A percentile compares a stretch with the other conserved stretches of the same genome.
phyloP scores from a whole-genome alignment of 2,888 invertebrate species.

The Oeneis ivallda region DNA sequence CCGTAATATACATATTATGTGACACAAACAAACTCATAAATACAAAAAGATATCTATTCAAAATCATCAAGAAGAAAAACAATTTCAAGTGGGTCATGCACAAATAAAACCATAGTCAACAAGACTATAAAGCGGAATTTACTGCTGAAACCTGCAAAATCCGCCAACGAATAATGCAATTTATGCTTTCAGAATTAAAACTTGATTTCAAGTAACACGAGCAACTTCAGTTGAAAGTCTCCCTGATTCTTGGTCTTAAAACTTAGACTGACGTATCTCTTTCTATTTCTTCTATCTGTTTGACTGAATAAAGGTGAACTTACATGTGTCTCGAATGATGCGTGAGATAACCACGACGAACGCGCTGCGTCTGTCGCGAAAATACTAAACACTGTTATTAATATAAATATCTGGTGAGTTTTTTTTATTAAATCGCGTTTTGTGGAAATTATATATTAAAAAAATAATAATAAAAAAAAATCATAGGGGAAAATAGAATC shows the following conservation, averaged over 20 bases:
- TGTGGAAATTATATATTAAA: no score
- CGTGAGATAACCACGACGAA: neutral
- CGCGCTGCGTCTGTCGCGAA: no score
- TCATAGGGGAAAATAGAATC: no score
- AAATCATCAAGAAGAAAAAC: slow-evolving; percentile 16
- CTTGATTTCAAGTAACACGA: slow-evolving; percentile 17
- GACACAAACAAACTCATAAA: neutral
- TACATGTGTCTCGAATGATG: no score
- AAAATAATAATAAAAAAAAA: no score
- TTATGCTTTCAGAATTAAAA: slow-evolving; percentile 20
- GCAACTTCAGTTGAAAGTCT: neutral
- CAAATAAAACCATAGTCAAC: slow-evolving; percentile 31
- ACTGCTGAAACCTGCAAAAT: slow-evolving; percentile 19
- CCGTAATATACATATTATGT: neutral
- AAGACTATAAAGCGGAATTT: slow-evolving; percentile 33
- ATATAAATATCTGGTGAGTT: no score
- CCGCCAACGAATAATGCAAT: slow-evolving; percentile 21
- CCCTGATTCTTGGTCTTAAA: neutral
- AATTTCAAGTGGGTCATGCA: slow-evolving; percentile 20
- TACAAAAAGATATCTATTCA: neutral
- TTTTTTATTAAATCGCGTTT: no score
- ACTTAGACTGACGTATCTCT: neutral
- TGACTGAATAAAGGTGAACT: neutral
- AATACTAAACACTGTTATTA: no score
- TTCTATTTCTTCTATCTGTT: neutral